A percentile compares a stretch with the other conserved stretches of the same genome.
Conservation (phyloP, 2,797 vertebrate species). For the Diplodus sargus region DNA sequence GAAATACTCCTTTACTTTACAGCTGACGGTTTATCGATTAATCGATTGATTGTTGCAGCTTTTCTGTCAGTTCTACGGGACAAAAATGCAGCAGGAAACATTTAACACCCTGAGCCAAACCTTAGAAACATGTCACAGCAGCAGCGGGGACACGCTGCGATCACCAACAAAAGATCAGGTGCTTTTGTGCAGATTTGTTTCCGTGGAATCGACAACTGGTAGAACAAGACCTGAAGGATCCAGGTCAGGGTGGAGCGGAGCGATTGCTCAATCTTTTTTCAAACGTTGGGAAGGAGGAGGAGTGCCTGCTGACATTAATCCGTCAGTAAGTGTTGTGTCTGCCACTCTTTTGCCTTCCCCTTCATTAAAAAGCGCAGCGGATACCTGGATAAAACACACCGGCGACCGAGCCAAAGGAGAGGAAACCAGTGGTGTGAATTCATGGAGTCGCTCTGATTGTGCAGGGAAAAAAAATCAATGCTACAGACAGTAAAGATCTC, state of each 20-base stretch:
- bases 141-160: no score
- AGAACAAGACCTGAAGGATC: constrained; percentile 27
- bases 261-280: neutral
- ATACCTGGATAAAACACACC: neutral
- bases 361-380: neutral
- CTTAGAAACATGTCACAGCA: neutral
- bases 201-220: constrained; percentile 26
- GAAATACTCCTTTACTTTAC: no score
- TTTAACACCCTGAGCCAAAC: neutral
- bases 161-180: neutral
- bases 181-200: neutral
- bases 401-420: no score
- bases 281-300: neutral
- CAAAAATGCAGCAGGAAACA: no score
- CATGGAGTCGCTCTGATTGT: neutral
- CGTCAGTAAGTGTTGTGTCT: neutral
- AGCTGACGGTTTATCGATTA: no score
- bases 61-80: no score
- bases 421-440: neutral
- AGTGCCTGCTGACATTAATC: neutral
- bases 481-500: neutral
- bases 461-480: neutral
- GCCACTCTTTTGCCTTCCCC: no score
- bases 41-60: no score
- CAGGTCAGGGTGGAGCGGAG: constrained; percentile 19